phyloP scores from a whole-genome alignment of 2,113 vertebrate species.

The Coptodon bakossiorum region DNA sequence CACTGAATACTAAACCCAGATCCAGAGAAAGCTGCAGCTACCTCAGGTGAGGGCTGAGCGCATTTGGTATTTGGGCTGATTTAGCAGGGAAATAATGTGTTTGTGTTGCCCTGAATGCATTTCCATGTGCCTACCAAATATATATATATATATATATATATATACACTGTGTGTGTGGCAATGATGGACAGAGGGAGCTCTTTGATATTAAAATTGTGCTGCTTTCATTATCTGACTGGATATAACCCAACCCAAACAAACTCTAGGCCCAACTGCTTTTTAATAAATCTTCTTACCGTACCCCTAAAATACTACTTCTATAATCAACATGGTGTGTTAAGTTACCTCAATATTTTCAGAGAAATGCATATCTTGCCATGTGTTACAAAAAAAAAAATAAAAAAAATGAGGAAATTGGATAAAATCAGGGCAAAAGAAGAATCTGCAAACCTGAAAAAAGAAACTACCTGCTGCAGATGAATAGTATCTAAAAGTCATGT shows the following conservation, averaged over 20 bases:
- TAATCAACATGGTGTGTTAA: fast-evolving
- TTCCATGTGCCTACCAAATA: neutral
- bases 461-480: neutral
- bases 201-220: neutral
- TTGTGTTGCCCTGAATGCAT: neutral
- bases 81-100: neutral
- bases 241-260: neutral
- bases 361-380: neutral
- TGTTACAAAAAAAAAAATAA: fast-evolving
- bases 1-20: neutral
- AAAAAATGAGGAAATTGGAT: fast-evolving
- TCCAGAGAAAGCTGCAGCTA: neutral
- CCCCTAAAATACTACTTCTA: neutral
- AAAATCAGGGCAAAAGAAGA: fast-evolving
- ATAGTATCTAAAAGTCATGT: fast-evolving
- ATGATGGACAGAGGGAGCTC: neutral
- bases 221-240: neutral
- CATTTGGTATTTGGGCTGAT: neutral
- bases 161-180: neutral
- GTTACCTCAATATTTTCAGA: neutral
- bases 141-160: neutral
- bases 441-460: neutral
- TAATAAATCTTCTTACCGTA: neutral
- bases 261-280: neutral
- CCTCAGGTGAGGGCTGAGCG: neutral